Evolutionary conservation across 1,140 invertebrate species (phyloP).

Genomic region (Ostrea edulis): DNA sequence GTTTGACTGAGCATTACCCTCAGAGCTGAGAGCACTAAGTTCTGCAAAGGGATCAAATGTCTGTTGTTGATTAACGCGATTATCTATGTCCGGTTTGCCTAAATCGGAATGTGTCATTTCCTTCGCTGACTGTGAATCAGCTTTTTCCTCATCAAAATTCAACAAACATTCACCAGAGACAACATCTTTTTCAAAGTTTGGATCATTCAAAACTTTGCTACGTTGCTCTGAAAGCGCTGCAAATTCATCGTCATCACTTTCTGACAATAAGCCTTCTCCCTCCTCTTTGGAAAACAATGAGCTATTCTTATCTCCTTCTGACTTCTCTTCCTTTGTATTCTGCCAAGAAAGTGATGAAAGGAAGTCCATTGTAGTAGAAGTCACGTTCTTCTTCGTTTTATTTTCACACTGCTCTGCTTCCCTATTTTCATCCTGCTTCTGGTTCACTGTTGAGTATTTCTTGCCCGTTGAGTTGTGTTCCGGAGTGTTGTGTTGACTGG

Average conservation of each 20-base stretch:
- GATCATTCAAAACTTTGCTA: neutral
- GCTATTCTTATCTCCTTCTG: slow-evolving; percentile 42
- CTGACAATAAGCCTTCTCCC: slow-evolving; percentile 25
- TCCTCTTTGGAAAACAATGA: slow-evolving; percentile 37
- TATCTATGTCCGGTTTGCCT: neutral
- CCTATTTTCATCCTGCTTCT: neutral
- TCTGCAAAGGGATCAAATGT: slow-evolving; percentile 68
- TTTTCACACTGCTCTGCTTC: neutral
- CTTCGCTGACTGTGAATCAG: neutral
- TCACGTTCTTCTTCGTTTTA: slow-evolving; percentile 54
- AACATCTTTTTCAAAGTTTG: slow-evolving; percentile 40
- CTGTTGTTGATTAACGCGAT: slow-evolving; percentile 8
- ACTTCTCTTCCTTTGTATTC: slow-evolving; percentile 23
- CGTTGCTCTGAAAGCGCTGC: slow-evolving; percentile 62
- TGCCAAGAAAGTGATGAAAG: slow-evolving; percentile 72
- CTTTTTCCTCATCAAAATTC: slow-evolving; percentile 42
- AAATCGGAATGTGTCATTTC: slow-evolving; percentile 9
- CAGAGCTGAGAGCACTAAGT: slow-evolving; percentile 33
- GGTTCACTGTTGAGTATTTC: slow-evolving; percentile 44
- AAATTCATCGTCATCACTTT: slow-evolving; percentile 73
- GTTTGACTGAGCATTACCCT: neutral
- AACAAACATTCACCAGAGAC: slow-evolving; percentile 46
- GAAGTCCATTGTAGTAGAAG: slow-evolving; percentile 60
- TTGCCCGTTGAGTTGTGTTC: slow-evolving; percentile 70
- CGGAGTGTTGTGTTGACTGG: slow-evolving; percentile 63